Conservation (phyloP, 2,888 invertebrate species). For the Caenorhabditis zanzibari region DNA sequence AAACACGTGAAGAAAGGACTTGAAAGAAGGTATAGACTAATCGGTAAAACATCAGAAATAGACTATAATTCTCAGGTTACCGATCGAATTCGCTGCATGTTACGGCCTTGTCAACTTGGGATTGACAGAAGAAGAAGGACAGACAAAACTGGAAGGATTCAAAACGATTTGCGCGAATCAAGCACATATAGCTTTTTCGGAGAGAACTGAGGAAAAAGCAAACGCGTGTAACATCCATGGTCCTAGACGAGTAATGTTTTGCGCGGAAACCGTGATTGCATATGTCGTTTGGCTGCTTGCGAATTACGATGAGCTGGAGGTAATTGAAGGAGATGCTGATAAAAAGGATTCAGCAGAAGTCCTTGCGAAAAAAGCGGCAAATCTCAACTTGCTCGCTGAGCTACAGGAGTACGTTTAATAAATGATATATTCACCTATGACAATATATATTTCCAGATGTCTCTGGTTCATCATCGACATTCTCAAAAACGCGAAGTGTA, state of each 20-base stretch:
- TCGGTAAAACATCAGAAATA: too few species aligned
- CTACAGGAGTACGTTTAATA: constrained; percentile 59
- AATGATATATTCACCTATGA: background rate
- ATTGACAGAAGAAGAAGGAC: constrained; percentile 40
- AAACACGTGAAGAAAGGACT: constrained; percentile 39
- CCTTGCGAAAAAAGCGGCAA: constrained; percentile 10
- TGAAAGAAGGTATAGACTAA: constrained; percentile 11
- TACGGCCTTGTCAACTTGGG: constrained; percentile 50
- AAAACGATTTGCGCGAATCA: constrained; percentile 32
- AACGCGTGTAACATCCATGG: constrained; percentile 7
- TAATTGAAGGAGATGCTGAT: constrained; percentile 14
- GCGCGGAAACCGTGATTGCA: constrained; percentile 53
- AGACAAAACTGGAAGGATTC: constrained; percentile 43
- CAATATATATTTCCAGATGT: constrained; percentile 37
- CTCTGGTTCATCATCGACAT: constrained; percentile 66
- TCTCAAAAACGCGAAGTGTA: constrained; percentile 26
- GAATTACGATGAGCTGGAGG: constrained; percentile 25
- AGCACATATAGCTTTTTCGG: constrained; percentile 17
- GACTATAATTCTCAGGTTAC: constrained; percentile 26
- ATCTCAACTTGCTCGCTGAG: constrained; percentile 33
- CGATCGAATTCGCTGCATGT: constrained; percentile 64
- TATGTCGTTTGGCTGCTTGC: constrained; percentile 57
- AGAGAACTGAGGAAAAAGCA: constrained; percentile 42
- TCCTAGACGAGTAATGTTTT: constrained; percentile 25
- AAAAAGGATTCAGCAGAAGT: constrained; percentile 32